Percentiles rank a stretch among this genome's conserved stretches.
These are phyloP conservation scores for Sarcophilus harrisii DNA, from an alignment of 2,797 vertebrate species.

Conservation along the genomic window DNA sequence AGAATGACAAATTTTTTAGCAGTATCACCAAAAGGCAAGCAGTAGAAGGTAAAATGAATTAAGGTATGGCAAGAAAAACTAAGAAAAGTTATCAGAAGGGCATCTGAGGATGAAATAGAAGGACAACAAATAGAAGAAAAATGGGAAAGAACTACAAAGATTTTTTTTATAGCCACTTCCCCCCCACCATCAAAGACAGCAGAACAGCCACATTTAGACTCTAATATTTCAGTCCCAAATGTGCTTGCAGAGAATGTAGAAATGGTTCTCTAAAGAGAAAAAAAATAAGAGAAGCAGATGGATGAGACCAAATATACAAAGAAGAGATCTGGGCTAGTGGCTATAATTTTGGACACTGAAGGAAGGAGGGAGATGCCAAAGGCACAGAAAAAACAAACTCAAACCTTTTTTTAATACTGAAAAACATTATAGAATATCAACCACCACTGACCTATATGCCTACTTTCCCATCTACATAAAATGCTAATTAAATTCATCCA, in stretches of 20 bases:
- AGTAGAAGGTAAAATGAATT: not conserved
- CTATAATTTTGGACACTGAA: not conserved
- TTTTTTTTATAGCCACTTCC: not conserved
- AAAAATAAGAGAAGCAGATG: not conserved
- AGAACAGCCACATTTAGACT: not conserved
- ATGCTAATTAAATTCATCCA: not conserved
- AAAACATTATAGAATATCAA: not conserved
- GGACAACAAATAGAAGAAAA: not conserved
- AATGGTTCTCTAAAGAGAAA: not conserved
- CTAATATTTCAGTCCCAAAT: not conserved
- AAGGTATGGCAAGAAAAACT: not conserved
- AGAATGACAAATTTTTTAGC: not conserved
- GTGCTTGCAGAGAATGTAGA: not conserved
- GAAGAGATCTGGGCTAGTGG: not conserved
- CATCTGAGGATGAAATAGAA: not conserved
- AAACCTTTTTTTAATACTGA: not conserved
- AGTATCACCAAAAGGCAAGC: not conserved
- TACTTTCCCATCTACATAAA: not conserved
- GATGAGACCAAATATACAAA: not conserved
- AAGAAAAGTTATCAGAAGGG: not conserved
- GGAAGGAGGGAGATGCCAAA: not conserved
- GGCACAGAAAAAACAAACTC: not conserved
- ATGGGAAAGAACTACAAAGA: not conserved
- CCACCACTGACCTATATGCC: not conserved
- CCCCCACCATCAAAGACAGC: not conserved